These are phyloP conservation scores for Chironex yamaguchii DNA, from an alignment of 30 jellyfish, hydroid and myxozoan genomes.

Conservation along the genomic window DNA sequence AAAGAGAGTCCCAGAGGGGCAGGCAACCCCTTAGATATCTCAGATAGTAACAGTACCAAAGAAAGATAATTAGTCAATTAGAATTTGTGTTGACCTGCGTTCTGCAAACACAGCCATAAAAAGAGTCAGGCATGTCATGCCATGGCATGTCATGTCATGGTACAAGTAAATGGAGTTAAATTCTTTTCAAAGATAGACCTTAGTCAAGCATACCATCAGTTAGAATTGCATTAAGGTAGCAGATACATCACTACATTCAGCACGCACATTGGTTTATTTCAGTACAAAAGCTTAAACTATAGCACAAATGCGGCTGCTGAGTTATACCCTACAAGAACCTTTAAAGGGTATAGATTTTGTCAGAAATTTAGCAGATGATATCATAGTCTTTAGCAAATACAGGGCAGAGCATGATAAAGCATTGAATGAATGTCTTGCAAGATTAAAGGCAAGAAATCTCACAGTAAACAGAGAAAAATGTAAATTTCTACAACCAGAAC, in stretches of 20 bases:
- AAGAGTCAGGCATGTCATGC: conserved; percentile 34
- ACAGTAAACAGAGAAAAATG: conserved; percentile 35
- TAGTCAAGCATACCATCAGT: conserved; percentile 36
- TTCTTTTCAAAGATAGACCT: conserved; percentile 40
- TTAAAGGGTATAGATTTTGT: conserved; percentile 21
- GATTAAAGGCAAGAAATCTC: background rate
- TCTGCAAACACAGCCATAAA: conserved; percentile 33
- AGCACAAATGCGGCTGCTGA: conserved; percentile 44
- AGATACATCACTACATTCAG: conserved; percentile 46
- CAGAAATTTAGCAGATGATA: conserved; percentile 36
- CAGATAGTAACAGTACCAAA: conserved; percentile 39
- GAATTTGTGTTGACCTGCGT: conserved; percentile 56
- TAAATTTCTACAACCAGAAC: conserved; percentile 20
- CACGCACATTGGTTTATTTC: conserved; percentile 34
- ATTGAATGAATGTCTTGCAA: conserved; percentile 20
- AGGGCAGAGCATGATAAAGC: conserved; percentile 51
- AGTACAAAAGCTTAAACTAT: background rate
- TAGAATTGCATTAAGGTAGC: conserved; percentile 11
- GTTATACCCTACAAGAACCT: conserved; percentile 15
- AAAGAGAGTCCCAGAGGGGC: conserved; percentile 25
- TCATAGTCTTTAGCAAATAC: conserved; percentile 17
- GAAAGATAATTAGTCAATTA: conserved; percentile 27
- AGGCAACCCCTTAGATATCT: conserved; percentile 41
- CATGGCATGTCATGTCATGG: background rate
- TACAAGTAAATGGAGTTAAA: conserved; percentile 11